Evolutionary conservation across 2,113 vertebrate genomes (phyloP).

Genomic region (Numenius arquata): DNA sequence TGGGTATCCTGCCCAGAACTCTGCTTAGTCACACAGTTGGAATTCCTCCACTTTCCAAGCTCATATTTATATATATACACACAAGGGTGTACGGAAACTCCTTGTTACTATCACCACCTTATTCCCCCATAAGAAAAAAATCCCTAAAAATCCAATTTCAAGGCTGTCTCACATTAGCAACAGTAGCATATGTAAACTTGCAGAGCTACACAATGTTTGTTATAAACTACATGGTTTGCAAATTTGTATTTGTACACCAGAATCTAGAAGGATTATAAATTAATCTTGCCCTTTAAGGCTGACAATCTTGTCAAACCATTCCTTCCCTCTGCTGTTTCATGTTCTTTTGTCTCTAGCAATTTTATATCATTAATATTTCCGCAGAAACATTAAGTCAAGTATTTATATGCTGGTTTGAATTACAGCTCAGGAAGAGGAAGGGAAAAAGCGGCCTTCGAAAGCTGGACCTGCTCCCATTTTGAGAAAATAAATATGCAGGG

Average conservation of each 20-base stretch:
- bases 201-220: neutral
- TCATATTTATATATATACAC: neutral
- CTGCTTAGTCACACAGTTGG: neutral
- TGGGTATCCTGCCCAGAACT: neutral
- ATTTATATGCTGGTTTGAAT: constrained; percentile 60
- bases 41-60: neutral
- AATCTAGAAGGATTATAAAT: constrained; percentile 54
- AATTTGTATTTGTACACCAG: constrained; percentile 10
- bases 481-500: constrained; percentile 25
- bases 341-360: constrained; percentile 26
- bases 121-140: neutral
- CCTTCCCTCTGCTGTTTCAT: neutral
- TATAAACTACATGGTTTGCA: neutral
- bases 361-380: constrained; percentile 16
- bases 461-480: constrained; percentile 31
- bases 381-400: constrained; percentile 51
- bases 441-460: constrained; percentile 35
- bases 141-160: neutral
- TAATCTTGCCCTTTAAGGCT: constrained; percentile 54
- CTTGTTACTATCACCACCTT: neutral
- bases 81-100: fast-evolving
- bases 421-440: constrained; percentile 38
- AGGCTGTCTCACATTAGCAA: neutral
- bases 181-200: neutral
- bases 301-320: constrained; percentile 26